These are phyloP conservation scores for Chironomus striatipennis DNA, from an alignment of 1,140 invertebrate genomes.

Conservation along the genomic window DNA sequence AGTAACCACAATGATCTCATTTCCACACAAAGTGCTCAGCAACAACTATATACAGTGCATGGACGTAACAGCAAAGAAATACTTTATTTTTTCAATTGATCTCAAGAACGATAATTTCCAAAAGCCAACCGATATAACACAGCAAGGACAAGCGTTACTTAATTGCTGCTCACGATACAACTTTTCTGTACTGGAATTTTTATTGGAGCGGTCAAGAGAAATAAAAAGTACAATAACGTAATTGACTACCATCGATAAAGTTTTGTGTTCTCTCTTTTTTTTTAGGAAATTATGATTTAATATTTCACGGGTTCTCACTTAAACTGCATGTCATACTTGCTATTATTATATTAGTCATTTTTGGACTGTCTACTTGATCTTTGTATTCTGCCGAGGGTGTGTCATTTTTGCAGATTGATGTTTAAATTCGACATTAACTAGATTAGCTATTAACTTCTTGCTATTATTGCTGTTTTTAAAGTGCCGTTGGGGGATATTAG, in stretches of 20 bases:
- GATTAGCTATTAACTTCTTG: background rate
- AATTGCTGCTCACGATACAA: background rate
- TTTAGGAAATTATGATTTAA: conserved; percentile 10
- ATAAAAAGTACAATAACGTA: background rate
- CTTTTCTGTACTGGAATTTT: background rate
- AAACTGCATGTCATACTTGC: too few species aligned
- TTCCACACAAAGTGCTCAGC: too few species aligned
- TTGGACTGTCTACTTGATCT: too few species aligned
- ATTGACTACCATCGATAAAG: background rate
- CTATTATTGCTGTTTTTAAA: background rate
- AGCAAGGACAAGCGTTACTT: background rate
- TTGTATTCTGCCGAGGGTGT: background rate
- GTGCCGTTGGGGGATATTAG: background rate
- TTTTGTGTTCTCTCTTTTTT: background rate
- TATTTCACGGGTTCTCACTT: background rate
- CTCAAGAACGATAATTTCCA: conserved; percentile 7
- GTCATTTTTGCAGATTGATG: background rate
- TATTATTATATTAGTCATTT: too few species aligned
- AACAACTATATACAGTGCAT: background rate
- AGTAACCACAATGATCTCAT: background rate
- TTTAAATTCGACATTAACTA: background rate
- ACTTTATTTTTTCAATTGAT: background rate
- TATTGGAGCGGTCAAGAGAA: conserved; percentile 1
- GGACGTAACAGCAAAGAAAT: background rate
- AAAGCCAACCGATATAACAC: background rate